These are phyloP conservation scores for Brachynemurus nebulosus DNA, from an alignment of 2,888 invertebrate species.

Conservation along the genomic window DNA sequence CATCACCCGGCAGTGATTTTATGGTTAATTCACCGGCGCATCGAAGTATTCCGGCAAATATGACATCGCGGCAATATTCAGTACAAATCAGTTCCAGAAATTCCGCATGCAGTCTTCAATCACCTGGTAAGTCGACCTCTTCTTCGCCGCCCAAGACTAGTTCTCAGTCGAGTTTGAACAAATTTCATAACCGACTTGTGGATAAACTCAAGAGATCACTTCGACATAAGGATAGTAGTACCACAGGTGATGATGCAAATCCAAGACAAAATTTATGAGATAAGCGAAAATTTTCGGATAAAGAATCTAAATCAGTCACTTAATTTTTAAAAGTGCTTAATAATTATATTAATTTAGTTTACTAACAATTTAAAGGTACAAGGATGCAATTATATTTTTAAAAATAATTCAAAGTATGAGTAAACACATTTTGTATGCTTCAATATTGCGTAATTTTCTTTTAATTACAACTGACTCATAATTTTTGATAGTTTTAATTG, in stretches of 20 bases:
- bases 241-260: constrained; percentile 33
- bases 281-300: not conserved
- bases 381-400: too few relatives aligned
- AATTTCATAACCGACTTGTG: constrained; percentile 67
- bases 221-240: constrained; percentile 40
- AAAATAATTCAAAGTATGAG: too few relatives aligned
- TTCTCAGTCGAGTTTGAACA: constrained; percentile 48
- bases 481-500: too few relatives aligned
- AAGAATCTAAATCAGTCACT: not conserved
- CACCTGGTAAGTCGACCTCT: constrained; percentile 51
- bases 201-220: constrained; percentile 64
- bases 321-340: too few relatives aligned
- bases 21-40: constrained; percentile 42
- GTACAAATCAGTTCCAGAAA: constrained; percentile 43
- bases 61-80: constrained; percentile 46
- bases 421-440: too few relatives aligned
- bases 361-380: too few relatives aligned
- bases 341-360: too few relatives aligned
- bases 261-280: constrained; percentile 28
- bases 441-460: too few relatives aligned
- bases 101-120: constrained; percentile 46
- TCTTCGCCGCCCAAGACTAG: constrained; percentile 46
- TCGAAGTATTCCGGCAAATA: constrained; percentile 51
- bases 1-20: constrained; percentile 47
- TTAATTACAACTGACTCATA: too few relatives aligned